These are phyloP conservation scores for Glomeris maerens DNA, from an alignment of 1,140 invertebrate species.

Conservation along the genomic window DNA sequence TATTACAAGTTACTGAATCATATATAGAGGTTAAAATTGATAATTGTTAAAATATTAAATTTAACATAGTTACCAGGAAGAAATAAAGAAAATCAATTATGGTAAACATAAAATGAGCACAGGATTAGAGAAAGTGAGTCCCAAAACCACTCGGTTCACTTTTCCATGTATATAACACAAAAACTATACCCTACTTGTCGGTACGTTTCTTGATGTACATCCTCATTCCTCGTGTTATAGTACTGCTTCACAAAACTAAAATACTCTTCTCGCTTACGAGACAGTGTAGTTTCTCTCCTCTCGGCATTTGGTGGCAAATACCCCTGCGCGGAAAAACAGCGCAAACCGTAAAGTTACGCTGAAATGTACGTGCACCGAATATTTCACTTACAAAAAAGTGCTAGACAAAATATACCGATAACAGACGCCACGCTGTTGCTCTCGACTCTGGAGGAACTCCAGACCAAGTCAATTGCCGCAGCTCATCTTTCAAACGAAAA, in stretches of 20 bases:
- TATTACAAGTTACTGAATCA: too few species aligned
- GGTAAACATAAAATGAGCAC: neutral
- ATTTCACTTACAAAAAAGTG: constrained; percentile 23
- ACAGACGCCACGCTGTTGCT: constrained; percentile 55
- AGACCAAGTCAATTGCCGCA: constrained; percentile 86
- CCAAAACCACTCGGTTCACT: too few species aligned
- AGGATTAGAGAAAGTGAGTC: neutral
- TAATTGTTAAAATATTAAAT: too few species aligned
- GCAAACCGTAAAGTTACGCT: neutral
- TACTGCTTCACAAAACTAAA: constrained; percentile 89
- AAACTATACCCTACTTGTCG: constrained; percentile 56
- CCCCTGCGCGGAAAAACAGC: constrained; percentile 37
- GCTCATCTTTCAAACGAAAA: constrained; percentile 42
- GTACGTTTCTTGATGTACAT: constrained; percentile 85
- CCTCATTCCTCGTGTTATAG: constrained; percentile 84
- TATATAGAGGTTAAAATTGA: too few species aligned
- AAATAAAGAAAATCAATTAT: neutral
- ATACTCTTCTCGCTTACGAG: constrained; percentile 88
- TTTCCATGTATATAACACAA: too few species aligned
- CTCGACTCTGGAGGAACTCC: constrained; percentile 76
- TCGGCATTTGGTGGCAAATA: constrained; percentile 85
- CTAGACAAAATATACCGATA: constrained; percentile 24
- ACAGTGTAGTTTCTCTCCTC: constrained; percentile 61
- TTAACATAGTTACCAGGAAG: neutral
- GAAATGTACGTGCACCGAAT: too few species aligned